Evolutionary conservation across 2,113 vertebrate species (phyloP).

Genomic region (Pagrus major): DNA sequence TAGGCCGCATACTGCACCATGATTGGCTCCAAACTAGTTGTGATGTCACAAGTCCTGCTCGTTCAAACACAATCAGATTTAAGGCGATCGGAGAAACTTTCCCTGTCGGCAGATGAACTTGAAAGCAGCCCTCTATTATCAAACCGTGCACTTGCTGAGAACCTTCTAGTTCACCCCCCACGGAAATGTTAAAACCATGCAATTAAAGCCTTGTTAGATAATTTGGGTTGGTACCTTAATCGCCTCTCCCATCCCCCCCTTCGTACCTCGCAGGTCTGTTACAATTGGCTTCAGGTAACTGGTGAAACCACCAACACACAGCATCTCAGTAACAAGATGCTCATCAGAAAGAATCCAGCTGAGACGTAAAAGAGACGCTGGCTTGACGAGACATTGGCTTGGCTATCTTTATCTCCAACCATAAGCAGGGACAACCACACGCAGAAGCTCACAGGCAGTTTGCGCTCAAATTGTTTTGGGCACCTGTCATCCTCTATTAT

Average conservation of each 20-base stretch:
- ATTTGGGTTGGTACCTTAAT: neutral
- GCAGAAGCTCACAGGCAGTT: slow-evolving; percentile 73
- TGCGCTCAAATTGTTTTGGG: slow-evolving; percentile 76
- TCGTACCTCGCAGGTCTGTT: neutral
- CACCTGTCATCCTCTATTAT: slow-evolving; percentile 82
- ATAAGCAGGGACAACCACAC: slow-evolving; percentile 60
- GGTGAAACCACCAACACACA: slow-evolving; percentile 21
- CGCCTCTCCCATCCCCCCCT: neutral
- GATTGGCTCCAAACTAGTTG: neutral
- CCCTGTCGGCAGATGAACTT: neutral
- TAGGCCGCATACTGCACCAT: neutral
- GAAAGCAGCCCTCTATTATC: neutral
- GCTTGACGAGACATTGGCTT: slow-evolving; percentile 54
- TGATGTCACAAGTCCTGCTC: neutral
- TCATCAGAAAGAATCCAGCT: slow-evolving; percentile 53
- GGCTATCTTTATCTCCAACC: slow-evolving; percentile 76
- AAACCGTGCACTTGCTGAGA: neutral
- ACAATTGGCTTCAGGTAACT: slow-evolving; percentile 42
- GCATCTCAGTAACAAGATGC: slow-evolving; percentile 40
- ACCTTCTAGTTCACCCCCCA: no score
- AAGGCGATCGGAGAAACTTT: neutral
- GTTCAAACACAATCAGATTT: neutral
- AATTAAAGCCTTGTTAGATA: neutral
- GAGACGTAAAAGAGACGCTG: slow-evolving; percentile 44
- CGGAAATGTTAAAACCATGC: neutral